Evolutionary conservation across 2,797 vertebrate species (phyloP).

Genomic region (Ptychobarbus kaznakovi): DNA sequence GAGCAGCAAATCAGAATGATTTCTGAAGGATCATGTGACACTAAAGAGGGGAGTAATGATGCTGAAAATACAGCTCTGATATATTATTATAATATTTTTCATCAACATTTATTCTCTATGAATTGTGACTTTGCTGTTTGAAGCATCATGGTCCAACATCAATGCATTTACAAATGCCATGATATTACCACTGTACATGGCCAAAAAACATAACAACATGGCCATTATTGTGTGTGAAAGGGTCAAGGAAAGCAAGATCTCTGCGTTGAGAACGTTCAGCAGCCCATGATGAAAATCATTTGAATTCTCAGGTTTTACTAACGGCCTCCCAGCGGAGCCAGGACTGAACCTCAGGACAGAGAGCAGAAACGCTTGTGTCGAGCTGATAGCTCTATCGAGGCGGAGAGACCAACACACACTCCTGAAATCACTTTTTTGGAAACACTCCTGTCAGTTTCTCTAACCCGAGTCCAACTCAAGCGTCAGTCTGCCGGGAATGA

Average conservation of each 20-base stretch:
- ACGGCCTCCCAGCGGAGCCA: constrained; percentile 10
- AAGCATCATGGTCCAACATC: not conserved
- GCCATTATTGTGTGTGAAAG: not conserved
- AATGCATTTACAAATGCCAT: not conserved
- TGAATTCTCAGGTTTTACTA: not conserved
- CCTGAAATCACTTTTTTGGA: constrained; percentile 28
- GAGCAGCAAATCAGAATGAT: no score
- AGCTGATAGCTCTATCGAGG: constrained; percentile 27
- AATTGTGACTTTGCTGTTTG: not conserved
- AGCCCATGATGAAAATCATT: not conserved
- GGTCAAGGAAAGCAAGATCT: not conserved
- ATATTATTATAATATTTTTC: no score
- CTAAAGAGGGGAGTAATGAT: no score
- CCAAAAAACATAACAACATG: not conserved
- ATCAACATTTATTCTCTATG: not conserved
- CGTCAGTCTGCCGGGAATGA: constrained; percentile 28
- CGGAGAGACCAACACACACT: not conserved
- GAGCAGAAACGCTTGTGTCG: not conserved
- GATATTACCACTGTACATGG: not conserved
- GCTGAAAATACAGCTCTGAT: no score
- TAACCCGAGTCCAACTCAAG: constrained; percentile 28
- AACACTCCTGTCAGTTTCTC: constrained; percentile 11
- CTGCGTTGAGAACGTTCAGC: not conserved
- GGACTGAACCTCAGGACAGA: not conserved
- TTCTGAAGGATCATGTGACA: no score